These are phyloP conservation scores for Chrysopilus asiliformis DNA, from an alignment of 2,888 invertebrate genomes.

Conservation along the genomic window DNA sequence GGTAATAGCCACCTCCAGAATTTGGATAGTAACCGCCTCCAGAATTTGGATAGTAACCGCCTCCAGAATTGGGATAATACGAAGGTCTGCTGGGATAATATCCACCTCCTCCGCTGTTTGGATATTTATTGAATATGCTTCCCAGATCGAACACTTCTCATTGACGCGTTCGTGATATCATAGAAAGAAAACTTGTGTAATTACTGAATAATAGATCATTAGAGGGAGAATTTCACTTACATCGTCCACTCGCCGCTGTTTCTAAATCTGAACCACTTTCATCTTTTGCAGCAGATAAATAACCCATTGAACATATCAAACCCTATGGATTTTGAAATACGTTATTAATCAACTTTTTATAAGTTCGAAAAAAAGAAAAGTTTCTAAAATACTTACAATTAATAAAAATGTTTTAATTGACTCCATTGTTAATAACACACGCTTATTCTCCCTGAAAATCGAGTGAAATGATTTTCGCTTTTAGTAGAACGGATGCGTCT, in stretches of 20 bases:
- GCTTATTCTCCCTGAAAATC: too few species aligned
- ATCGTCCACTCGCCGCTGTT: constrained; percentile 33
- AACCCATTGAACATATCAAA: too few species aligned
- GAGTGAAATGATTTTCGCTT: too few species aligned
- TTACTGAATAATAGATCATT: constrained; percentile 9
- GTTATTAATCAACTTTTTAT: too few species aligned
- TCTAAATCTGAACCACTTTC: constrained; percentile 26
- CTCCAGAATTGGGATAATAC: constrained; percentile 9
- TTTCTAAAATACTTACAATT: too few species aligned
- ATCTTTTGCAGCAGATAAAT: not conserved
- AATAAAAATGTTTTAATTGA: too few species aligned
- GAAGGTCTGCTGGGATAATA: constrained; percentile 11
- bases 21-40: constrained; percentile 11
- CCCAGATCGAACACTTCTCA: constrained; percentile 35
- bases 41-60: constrained; percentile 15
- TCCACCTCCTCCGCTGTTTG: constrained; percentile 15
- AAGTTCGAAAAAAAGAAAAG: too few species aligned
- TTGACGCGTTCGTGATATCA: constrained; percentile 2
- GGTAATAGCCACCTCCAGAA: constrained; percentile 17
- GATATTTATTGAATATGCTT: constrained; percentile 26
- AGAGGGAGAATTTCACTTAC: constrained; percentile 24
- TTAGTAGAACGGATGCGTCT: too few species aligned
- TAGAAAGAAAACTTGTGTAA: constrained; percentile 4
- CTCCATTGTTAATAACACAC: too few species aligned
- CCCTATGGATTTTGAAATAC: too few species aligned